phyloP scores from a whole-genome alignment of 1,140 invertebrate species.

The Prorops nasuta region DNA sequence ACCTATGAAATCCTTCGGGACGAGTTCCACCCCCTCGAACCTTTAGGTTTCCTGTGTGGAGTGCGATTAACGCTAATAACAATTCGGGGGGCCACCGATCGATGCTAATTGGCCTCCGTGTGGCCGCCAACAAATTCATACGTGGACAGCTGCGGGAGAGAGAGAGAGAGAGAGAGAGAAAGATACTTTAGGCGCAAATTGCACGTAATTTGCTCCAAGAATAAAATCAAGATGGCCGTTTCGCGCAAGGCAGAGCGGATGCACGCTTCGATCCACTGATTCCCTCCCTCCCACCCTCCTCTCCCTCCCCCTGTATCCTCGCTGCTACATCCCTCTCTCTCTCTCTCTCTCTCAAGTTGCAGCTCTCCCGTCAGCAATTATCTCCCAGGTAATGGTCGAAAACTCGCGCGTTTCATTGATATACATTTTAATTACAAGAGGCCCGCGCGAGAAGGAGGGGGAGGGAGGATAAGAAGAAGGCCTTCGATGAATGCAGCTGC shows the following conservation, averaged over 20 bases:
- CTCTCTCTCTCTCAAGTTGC: background rate
- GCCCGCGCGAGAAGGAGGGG: too few species aligned
- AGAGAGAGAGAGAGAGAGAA: too few species aligned
- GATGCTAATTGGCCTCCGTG: slow-evolving; percentile 33
- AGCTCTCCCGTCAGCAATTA: too few species aligned
- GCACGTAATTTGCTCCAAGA: slow-evolving; percentile 19
- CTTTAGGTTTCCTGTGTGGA: too few species aligned
- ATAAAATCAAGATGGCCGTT: slow-evolving; percentile 17
- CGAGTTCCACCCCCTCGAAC: too few species aligned
- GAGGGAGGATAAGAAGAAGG: too few species aligned
- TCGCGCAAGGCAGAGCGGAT: slow-evolving; percentile 21
- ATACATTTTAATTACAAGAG: too few species aligned
- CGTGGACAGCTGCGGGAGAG: slow-evolving; percentile 12
- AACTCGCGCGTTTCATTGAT: too few species aligned
- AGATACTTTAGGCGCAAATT: slow-evolving; percentile 26
- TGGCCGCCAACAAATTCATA: slow-evolving; percentile 7
- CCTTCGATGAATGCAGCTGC: too few species aligned
- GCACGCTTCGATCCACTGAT: slow-evolving; percentile 33
- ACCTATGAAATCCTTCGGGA: too few species aligned
- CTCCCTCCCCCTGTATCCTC: slow-evolving; percentile 10
- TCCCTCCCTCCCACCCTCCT: slow-evolving; percentile 27
- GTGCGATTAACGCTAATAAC: slow-evolving; percentile 33
- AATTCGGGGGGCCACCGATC: slow-evolving; percentile 27
- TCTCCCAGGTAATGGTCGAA: too few species aligned
- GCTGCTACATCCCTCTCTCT: background rate